phyloP scores from a whole-genome alignment of 2,888 invertebrate species.

The Pterostichus niger region DNA sequence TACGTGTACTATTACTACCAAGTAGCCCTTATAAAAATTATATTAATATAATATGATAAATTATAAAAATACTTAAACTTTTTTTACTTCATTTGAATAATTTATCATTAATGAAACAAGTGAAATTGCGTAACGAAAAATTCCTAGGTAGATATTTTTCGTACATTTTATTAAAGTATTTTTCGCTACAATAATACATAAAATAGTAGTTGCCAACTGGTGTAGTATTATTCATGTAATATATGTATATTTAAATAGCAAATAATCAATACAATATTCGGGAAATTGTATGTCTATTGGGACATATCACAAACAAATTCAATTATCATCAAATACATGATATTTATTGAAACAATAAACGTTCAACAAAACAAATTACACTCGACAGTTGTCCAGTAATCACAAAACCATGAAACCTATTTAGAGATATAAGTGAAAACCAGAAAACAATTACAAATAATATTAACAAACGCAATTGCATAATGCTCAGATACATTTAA shows the following conservation, averaged over 20 bases:
- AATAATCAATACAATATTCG: constrained; percentile 1
- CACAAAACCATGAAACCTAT: constrained; percentile 23
- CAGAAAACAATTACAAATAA: constrained; percentile 16
- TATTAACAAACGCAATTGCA: neutral
- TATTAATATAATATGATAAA: too few species aligned
- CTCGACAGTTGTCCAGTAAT: constrained; percentile 4
- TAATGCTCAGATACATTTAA: constrained; percentile 9
- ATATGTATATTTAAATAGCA: constrained; percentile 6
- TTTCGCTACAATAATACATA: too few species aligned
- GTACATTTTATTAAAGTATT: too few species aligned
- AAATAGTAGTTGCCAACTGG: too few species aligned
- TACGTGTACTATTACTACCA: too few species aligned
- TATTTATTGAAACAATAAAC: constrained; percentile 41
- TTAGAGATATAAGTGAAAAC: constrained; percentile 13
- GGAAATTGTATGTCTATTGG: constrained; percentile 14
- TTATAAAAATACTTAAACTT: too few species aligned
- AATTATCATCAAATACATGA: constrained; percentile 5
- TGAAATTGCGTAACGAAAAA: too few species aligned
- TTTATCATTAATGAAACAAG: too few species aligned
- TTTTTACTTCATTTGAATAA: too few species aligned
- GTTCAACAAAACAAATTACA: constrained; percentile 37
- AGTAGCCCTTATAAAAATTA: too few species aligned
- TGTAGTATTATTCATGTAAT: neutral
- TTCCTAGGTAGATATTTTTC: too few species aligned
- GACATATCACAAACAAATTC: constrained; percentile 41